Evolutionary conservation across 1,140 invertebrate genomes (phyloP).

Genomic region (Drosophila pachea): DNA sequence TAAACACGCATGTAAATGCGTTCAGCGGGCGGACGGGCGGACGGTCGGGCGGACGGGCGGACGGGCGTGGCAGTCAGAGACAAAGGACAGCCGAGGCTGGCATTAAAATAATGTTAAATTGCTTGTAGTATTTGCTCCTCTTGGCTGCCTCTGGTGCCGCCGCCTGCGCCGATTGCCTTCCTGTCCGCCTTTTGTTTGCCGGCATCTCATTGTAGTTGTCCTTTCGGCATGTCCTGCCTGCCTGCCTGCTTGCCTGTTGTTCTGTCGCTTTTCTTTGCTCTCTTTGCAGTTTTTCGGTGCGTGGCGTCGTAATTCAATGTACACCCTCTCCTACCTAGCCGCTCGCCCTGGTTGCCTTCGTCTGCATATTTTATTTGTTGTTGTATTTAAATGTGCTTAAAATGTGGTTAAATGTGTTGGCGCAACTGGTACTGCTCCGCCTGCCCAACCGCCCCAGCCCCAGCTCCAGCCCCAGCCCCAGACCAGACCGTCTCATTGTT

Average conservation of each 20-base stretch:
- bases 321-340: no score
- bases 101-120: conserved; percentile 68
- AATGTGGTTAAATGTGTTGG: conserved; percentile 52
- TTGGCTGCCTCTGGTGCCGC: conserved; percentile 16
- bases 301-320: conserved; percentile 57
- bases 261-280: conserved; percentile 5
- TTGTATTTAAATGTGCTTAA: conserved; percentile 64
- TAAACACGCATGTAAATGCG: conserved; percentile 66
- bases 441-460: conserved; percentile 39
- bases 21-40: background rate
- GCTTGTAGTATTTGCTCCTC: conserved; percentile 57
- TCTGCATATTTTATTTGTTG: conserved; percentile 42
- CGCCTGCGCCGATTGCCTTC: conserved; percentile 11
- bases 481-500: conserved; percentile 19
- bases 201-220: conserved; percentile 53
- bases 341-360: conserved; percentile 5
- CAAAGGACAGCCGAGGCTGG: conserved; percentile 50
- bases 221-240: conserved; percentile 46
- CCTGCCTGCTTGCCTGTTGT: conserved; percentile 12
- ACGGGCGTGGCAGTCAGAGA: conserved; percentile 22
- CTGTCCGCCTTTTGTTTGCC: conserved; percentile 46
- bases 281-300: conserved; percentile 37
- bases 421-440: conserved; percentile 21
- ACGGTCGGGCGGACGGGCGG: background rate
- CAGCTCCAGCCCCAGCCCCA: conserved; percentile 39